phyloP scores from a whole-genome alignment of 2,888 invertebrate genomes.

The Amblyjoppa proteus region DNA sequence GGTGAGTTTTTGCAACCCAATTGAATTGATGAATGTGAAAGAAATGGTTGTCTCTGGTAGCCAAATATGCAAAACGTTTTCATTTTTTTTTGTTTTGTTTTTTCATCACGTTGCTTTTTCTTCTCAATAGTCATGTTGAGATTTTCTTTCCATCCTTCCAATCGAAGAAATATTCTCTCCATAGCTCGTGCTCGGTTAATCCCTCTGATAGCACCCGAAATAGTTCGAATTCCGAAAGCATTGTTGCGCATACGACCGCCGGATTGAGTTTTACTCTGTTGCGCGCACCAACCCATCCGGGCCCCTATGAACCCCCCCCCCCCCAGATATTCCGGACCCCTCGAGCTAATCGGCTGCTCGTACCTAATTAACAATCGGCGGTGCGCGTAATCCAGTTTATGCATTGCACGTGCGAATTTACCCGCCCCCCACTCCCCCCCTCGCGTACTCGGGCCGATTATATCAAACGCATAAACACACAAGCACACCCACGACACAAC shows the following conservation, averaged over 20 bases:
- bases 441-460: conserved; percentile 60
- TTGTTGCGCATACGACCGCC: conserved; percentile 78
- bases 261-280: conserved; percentile 74
- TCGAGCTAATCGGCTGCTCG: conserved; percentile 77
- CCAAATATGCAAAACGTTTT: too few relatives aligned
- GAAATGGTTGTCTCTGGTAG: neutral
- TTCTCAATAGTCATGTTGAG: neutral
- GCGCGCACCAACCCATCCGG: conserved; percentile 27
- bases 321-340: conserved; percentile 48
- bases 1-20: neutral
- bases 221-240: conserved; percentile 77
- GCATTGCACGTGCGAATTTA: conserved; percentile 70
- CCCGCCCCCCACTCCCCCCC: conserved; percentile 28
- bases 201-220: conserved; percentile 65
- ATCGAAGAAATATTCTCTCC: conserved; percentile 61
- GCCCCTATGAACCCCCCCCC: conserved; percentile 33
- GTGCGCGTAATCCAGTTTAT: conserved; percentile 76
- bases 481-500: conserved; percentile 29
- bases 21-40: neutral
- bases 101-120: neutral
- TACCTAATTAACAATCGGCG: conserved; percentile 78
- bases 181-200: conserved; percentile 73
- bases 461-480: conserved; percentile 70
- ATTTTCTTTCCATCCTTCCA: neutral
- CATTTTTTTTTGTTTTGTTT: too few relatives aligned